These are phyloP conservation scores for Anoplopoma fimbria DNA, from an alignment of 2,113 vertebrate species.

Conservation along the genomic window DNA sequence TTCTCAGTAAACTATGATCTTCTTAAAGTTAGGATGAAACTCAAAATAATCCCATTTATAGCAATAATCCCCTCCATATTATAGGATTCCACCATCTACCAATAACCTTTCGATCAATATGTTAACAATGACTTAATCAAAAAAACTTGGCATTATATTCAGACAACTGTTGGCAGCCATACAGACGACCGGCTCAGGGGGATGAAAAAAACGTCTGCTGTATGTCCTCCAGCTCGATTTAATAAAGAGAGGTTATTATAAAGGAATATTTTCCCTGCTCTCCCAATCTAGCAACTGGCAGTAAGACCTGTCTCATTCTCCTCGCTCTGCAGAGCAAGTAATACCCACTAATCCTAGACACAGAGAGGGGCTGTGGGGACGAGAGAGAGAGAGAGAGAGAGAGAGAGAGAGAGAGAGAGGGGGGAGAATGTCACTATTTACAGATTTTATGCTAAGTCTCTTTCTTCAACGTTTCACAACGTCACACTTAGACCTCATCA, in stretches of 20 bases:
- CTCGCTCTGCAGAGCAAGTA: constrained; percentile 74
- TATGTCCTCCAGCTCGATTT: constrained; percentile 68
- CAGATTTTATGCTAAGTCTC: constrained; percentile 36
- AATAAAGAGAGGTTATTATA: constrained; percentile 74
- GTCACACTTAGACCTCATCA: constrained; percentile 26
- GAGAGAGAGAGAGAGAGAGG: constrained; percentile 5
- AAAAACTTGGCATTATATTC: constrained; percentile 9
- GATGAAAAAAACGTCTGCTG: constrained; percentile 31
- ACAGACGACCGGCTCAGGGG: constrained; percentile 16
- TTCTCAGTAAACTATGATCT: neutral
- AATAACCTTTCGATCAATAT: constrained; percentile 44
- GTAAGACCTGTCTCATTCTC: constrained; percentile 74
- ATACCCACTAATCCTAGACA: constrained; percentile 76
- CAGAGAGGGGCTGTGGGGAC: constrained; percentile 36
- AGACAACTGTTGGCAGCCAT: constrained; percentile 38
- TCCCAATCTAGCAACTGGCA: constrained; percentile 68
- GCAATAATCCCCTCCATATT: constrained; percentile 7
- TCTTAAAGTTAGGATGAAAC: neutral
- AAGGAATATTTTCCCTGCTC: constrained; percentile 61
- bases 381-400: constrained; percentile 9
- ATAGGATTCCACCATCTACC: constrained; percentile 21
- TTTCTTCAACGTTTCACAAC: constrained; percentile 27
- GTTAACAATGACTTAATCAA: constrained; percentile 28
- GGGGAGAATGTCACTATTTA: constrained; percentile 56
- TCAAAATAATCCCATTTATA: constrained; percentile 19